Conservation (phyloP, 2,888 invertebrate species). For the Ophion slaviceki region DNA sequence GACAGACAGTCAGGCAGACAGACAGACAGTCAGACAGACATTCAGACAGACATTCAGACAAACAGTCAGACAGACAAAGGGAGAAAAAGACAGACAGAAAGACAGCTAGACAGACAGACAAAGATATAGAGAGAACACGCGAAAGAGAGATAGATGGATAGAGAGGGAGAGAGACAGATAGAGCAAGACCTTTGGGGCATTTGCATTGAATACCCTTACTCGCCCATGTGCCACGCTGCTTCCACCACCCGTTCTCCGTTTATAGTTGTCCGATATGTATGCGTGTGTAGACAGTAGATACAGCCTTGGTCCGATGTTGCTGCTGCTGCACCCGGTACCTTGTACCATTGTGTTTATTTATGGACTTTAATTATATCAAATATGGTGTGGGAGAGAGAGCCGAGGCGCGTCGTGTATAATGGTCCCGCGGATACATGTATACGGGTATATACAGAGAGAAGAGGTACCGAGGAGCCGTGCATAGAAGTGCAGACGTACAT, state of each 20-base stretch:
- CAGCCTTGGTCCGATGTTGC: conserved; percentile 50
- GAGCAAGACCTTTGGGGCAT: conserved; percentile 73
- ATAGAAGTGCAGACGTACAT: conserved; percentile 48
- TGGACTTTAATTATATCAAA: conserved; percentile 83
- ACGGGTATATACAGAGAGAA: conserved; percentile 54
- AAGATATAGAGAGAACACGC: neutral
- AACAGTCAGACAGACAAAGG: too few species aligned
- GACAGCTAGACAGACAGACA: conserved; percentile 5
- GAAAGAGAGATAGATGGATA: conserved; percentile 19
- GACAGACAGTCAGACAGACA: too few species aligned
- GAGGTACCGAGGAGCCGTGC: conserved; percentile 40
- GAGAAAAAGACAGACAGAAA: too few species aligned
- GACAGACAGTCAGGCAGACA: too few species aligned
- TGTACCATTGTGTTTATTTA: conserved; percentile 83
- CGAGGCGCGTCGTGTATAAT: conserved; percentile 70
- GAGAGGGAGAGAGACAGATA: conserved; percentile 33
- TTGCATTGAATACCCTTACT: conserved; percentile 83
- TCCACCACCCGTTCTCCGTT: conserved; percentile 62
- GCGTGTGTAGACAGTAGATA: conserved; percentile 46
- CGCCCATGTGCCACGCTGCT: conserved; percentile 69
- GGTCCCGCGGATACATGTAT: conserved; percentile 60
- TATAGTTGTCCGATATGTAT: conserved; percentile 51
- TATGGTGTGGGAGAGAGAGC: conserved; percentile 78
- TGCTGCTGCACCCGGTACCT: conserved; percentile 73
- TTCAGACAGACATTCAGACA: too few species aligned